Evolutionary conservation across 2,888 invertebrate genomes (phyloP), one percentile per base, ranked within the genome.

Genomic region (Diabrotica balteata): DNA sequence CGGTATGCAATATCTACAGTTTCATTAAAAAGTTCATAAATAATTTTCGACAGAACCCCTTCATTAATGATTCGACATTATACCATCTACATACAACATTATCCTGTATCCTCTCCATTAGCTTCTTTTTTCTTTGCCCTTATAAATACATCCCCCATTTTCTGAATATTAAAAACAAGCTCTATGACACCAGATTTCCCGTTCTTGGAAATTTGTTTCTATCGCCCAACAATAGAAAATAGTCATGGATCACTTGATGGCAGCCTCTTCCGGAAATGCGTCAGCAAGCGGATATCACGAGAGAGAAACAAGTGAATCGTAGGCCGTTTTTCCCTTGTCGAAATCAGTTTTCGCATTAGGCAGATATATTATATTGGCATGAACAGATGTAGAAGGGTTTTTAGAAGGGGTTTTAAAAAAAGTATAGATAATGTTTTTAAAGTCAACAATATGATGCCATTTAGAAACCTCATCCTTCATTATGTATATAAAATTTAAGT

Each of bases 231-330:
- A 73, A 73, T 70, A 67, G 73, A 63, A 73, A 68, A 72, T 69
- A 70, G 73, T 73, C 68, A 73, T 72, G 73, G 70, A 73, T 73
- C 72, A 70, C 70, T 73, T 71, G 63, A 69, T 67, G 73, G 68
- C 71, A 68, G 62, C 68, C 63, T 69, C 68, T 75, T 66, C 72
- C 75, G 77, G 77, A 77, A 75, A 74, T 77, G 77, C 77, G 77
- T 77, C 77, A 77, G 73, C 75, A 68, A 59, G 67, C 76, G 76
- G 76, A 77, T 73, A 72, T 73, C 72, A 67, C 71, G 71, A 74
- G 74, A 75, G 72, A 74, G 74, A 75, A 74, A 74, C 72, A 74
- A 72, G 72, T 69, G 71, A 73, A 74, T 64, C 64, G 63, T 51
- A 44, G 58, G 58, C 52, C 45, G 44, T 11, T 46, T 52, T 58